Evolutionary conservation across 2,113 vertebrate species (phyloP).

Genomic region (Periophthalmodon schlosseri): DNA sequence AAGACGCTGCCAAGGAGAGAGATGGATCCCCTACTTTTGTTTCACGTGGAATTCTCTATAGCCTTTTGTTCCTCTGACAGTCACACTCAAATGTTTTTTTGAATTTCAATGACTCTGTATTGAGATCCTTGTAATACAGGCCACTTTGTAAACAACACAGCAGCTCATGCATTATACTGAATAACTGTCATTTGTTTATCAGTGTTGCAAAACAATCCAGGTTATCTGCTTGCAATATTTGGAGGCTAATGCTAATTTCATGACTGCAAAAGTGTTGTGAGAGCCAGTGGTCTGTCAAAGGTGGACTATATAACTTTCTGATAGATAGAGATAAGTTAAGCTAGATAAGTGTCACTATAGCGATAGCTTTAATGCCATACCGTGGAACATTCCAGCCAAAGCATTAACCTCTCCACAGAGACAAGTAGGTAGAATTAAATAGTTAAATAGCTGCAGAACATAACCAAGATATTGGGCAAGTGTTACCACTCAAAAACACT

Average conservation of each 20-base stretch:
- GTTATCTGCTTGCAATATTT: neutral
- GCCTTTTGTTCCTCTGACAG: constrained; percentile 17
- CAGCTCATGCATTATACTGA: neutral
- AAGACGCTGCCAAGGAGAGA: constrained; percentile 9
- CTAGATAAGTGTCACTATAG: too few species aligned
- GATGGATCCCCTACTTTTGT: constrained; percentile 13
- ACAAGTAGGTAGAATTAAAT: too few species aligned
- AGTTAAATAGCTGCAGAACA: too few species aligned
- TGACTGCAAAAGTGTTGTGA: neutral
- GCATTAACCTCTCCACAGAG: too few species aligned
- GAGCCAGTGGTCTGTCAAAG: too few species aligned
- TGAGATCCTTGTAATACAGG: neutral
- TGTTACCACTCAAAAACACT: too few species aligned
- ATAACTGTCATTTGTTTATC: neutral
- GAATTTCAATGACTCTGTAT: constrained; percentile 10
- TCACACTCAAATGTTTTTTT: constrained; percentile 1
- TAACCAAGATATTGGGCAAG: too few species aligned
- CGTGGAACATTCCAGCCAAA: too few species aligned
- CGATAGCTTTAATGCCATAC: too few species aligned
- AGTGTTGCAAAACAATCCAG: neutral
- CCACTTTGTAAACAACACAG: neutral
- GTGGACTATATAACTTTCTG: too few species aligned
- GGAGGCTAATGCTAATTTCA: neutral
- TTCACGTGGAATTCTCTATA: constrained; percentile 16
- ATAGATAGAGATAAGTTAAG: too few species aligned